Percentiles rank a stretch among this genome's conserved stretches.
These are phyloP conservation scores for Lasiurus cinereus DNA, from an alignment of 2,113 vertebrate genomes.

Conservation along the genomic window DNA sequence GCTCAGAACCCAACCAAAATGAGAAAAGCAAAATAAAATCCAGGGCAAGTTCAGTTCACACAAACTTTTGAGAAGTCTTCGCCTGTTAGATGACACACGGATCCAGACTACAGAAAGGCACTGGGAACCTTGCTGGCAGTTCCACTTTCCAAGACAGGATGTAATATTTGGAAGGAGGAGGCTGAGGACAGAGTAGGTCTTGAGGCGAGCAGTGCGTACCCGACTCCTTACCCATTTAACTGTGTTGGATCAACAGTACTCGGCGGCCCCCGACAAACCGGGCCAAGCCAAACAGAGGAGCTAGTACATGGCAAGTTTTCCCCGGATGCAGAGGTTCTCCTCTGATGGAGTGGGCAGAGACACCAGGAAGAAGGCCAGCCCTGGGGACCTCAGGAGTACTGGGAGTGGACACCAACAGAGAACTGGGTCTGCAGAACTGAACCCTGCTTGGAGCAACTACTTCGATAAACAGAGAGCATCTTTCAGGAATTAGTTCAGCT, in stretches of 20 bases:
- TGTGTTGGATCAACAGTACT: background rate
- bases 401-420: background rate
- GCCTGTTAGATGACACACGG: constrained; percentile 27
- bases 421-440: background rate
- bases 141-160: constrained; percentile 49
- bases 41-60: constrained; percentile 34
- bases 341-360: background rate
- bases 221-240: constrained; percentile 43
- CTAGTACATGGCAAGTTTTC: background rate
- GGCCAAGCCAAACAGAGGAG: constrained; percentile 61
- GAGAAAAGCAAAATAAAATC: constrained; percentile 63
- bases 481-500: background rate
- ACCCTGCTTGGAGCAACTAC: background rate
- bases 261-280: background rate
- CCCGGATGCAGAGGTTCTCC: background rate
- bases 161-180: constrained; percentile 56
- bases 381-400: background rate
- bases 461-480: background rate
- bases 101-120: constrained; percentile 8
- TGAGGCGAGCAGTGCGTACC: background rate
- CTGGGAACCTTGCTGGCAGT: constrained; percentile 9
- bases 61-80: constrained; percentile 47
- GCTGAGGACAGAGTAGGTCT: constrained; percentile 26
- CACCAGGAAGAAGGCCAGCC: background rate
- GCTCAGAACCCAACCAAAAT: constrained; percentile 41